A percentile compares a stretch with the other conserved stretches of the same genome.
phyloP scores from a whole-genome alignment of 2,113 vertebrate genomes.

The Brachirus orientalis region DNA sequence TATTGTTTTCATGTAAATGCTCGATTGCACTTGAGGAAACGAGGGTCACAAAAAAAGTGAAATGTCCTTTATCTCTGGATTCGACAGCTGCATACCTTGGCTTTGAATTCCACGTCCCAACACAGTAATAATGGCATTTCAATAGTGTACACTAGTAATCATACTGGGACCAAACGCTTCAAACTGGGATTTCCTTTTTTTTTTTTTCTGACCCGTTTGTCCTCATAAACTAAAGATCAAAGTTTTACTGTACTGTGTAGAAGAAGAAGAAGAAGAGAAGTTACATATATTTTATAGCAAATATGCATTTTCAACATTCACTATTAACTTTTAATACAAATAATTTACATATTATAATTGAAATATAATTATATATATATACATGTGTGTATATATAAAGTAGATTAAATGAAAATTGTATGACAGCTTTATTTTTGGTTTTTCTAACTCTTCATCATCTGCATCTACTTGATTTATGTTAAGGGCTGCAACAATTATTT shows the following conservation, averaged over 20 bases:
- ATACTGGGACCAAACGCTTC: slow-evolving; percentile 49
- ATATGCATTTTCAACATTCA: slow-evolving; percentile 25
- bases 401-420: slow-evolving; percentile 14
- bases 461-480: not conserved
- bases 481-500: no score
- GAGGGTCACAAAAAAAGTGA: slow-evolving; percentile 41
- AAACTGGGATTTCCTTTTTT: slow-evolving; percentile 3
- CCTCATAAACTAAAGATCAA: slow-evolving; percentile 51
- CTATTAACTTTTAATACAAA: slow-evolving; percentile 26
- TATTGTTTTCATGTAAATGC: slow-evolving; percentile 47
- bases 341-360: no score
- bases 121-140: slow-evolving; percentile 25
- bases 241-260: slow-evolving; percentile 59
- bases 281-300: slow-evolving; percentile 40
- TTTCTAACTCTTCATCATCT: slow-evolving; percentile 38
- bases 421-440: slow-evolving; percentile 26
- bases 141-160: not conserved
- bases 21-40: slow-evolving; percentile 67
- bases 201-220: slow-evolving; percentile 43
- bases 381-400: not conserved
- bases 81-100: no score
- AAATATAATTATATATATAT: not conserved
- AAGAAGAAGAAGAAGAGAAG: slow-evolving; percentile 25
- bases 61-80: slow-evolving; percentile 6
- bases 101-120: slow-evolving; percentile 27